Conservation (phyloP, 2,888 invertebrate genomes). For the Teinopalpus imperialis region DNA sequence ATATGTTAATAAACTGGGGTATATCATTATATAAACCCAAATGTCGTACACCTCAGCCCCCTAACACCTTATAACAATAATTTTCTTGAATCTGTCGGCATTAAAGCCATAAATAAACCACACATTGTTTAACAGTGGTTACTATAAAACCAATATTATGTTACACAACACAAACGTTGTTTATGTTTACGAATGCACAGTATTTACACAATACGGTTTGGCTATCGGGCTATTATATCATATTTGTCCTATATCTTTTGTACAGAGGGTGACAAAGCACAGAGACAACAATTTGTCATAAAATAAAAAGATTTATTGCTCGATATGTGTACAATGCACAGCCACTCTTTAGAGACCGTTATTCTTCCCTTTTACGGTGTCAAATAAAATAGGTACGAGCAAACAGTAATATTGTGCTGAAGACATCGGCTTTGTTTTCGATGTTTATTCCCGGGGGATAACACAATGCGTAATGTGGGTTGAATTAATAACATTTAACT, state of each 20-base stretch:
- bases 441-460: slow-evolving; percentile 30
- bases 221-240: slow-evolving; percentile 68
- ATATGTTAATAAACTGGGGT: too few species aligned
- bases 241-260: slow-evolving; percentile 78
- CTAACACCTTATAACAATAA: too few species aligned
- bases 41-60: too few species aligned
- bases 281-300: slow-evolving; percentile 80
- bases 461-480: slow-evolving; percentile 21
- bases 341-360: slow-evolving; percentile 71
- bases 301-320: slow-evolving; percentile 79
- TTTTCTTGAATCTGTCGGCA: slow-evolving; percentile 15
- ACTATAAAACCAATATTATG: slow-evolving; percentile 56
- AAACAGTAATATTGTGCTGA: slow-evolving; percentile 68
- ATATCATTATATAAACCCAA: too few species aligned
- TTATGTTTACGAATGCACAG: slow-evolving; percentile 67
- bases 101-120: slow-evolving; percentile 61
- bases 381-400: slow-evolving; percentile 74
- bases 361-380: slow-evolving; percentile 74
- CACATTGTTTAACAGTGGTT: slow-evolving; percentile 61
- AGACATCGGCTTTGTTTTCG: slow-evolving; percentile 61
- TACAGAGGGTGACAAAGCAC: slow-evolving; percentile 55
- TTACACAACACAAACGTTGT: slow-evolving; percentile 56
- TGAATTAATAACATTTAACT: not conserved
- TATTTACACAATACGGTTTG: slow-evolving; percentile 60
- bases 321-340: slow-evolving; percentile 57